Conservation (phyloP, 2,113 vertebrate species). For the Odontophorus gujanensis region DNA sequence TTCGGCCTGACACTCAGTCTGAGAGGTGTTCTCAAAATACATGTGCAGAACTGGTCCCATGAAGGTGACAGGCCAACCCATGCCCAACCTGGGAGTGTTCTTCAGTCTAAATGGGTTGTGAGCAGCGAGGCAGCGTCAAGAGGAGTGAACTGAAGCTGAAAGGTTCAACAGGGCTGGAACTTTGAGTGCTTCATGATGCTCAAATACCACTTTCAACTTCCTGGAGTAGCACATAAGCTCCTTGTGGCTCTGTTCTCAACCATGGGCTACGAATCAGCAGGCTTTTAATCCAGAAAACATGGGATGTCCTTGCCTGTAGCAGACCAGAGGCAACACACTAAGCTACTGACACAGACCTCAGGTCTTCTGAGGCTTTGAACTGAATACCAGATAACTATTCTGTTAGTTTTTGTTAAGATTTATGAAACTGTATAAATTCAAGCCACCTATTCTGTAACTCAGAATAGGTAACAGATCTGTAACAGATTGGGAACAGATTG, state of each 20-base stretch:
- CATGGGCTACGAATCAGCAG: not conserved
- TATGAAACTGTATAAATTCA: not conserved
- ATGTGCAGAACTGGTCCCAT: not conserved
- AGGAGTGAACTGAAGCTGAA: not conserved
- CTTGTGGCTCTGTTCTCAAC: not conserved
- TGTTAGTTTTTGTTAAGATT: not conserved
- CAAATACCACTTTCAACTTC: not conserved
- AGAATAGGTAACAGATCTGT: not conserved
- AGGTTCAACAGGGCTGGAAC: not conserved
- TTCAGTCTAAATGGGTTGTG: not conserved
- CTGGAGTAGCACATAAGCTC: not conserved
- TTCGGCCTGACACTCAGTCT: not conserved
- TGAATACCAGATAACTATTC: not conserved
- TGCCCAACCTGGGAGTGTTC: not conserved
- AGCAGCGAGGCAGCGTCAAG: not conserved
- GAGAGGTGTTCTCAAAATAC: not conserved
- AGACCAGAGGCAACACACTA: not conserved
- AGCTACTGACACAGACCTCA: not conserved
- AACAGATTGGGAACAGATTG: not conserved
- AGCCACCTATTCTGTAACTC: not conserved
- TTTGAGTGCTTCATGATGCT: not conserved
- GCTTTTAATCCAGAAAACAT: not conserved
- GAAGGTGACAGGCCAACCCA: rapidly evolving
- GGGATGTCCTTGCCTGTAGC: not conserved
- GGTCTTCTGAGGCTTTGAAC: not conserved